phyloP scores from a whole-genome alignment of 2,113 vertebrate species.

The Madoqua kirkii region DNA sequence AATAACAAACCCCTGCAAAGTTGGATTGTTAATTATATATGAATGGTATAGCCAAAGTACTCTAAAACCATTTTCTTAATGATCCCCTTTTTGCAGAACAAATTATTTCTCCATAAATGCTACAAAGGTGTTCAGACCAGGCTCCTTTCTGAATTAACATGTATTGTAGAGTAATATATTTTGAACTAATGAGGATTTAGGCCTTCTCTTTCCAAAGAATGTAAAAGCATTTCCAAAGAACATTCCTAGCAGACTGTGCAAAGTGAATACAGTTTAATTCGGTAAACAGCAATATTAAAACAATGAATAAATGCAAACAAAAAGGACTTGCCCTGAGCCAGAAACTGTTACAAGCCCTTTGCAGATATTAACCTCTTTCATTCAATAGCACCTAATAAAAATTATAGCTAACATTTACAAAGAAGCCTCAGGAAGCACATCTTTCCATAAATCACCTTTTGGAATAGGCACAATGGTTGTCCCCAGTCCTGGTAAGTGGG shows the following conservation, averaged over 20 bases:
- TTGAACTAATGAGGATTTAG: conserved; percentile 8
- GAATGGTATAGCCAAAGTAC: neutral
- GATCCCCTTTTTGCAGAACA: neutral
- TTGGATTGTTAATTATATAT: neutral
- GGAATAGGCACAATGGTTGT: neutral
- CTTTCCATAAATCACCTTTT: neutral
- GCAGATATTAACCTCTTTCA: conserved; percentile 40
- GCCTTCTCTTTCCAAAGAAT: neutral
- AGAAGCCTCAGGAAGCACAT: neutral
- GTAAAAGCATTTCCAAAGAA: neutral
- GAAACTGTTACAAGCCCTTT: conserved; percentile 19
- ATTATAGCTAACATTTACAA: conserved; percentile 25
- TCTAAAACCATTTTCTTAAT: conserved; percentile 36
- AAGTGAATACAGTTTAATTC: conserved; percentile 32
- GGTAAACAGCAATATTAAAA: neutral
- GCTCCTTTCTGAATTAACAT: neutral
- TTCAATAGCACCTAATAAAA: conserved; percentile 43
- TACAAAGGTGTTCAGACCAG: neutral
- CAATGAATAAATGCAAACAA: neutral
- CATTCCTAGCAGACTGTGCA: neutral
- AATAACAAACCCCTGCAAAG: neutral
- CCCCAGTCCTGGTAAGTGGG: neutral
- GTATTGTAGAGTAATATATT: neutral
- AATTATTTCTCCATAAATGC: conserved; percentile 1
- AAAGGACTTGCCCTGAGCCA: neutral